These are phyloP conservation scores for Sabellastarte sp. DNA, from an alignment of 2,888 invertebrate genomes.

Conservation along the genomic window DNA sequence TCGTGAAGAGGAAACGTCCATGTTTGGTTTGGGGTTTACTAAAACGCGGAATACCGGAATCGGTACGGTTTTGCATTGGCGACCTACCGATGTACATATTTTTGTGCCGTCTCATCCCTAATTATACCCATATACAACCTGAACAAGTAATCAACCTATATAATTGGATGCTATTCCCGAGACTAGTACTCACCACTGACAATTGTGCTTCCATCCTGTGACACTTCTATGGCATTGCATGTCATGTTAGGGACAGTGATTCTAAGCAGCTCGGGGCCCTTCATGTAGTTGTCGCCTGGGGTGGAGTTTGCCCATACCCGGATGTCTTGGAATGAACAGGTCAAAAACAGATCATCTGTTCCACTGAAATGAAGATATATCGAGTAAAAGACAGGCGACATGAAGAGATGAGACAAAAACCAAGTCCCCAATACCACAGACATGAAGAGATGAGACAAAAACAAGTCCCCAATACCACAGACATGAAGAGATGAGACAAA, in stretches of 20 bases:
- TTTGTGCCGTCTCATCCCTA: not conserved
- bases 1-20: no score
- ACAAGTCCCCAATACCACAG: no score
- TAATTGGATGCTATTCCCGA: not conserved
- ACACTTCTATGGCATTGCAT: slow-evolving; percentile 76
- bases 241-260: slow-evolving; percentile 82
- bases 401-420: no score
- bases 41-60: no score
- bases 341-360: slow-evolving; percentile 78
- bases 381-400: no score
- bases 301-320: slow-evolving; percentile 74
- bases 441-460: no score
- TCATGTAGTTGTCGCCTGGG: slow-evolving; percentile 67
- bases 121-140: not conserved
- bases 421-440: no score
- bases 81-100: no score
- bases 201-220: slow-evolving; percentile 77
- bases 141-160: not conserved
- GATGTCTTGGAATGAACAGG: slow-evolving; percentile 79
- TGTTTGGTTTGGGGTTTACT: no score
- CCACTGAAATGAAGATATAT: slow-evolving; percentile 14
- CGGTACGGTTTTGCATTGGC: no score
- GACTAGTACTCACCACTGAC: slow-evolving; percentile 65
- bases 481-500: no score
- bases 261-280: slow-evolving; percentile 80